phyloP scores from a whole-genome alignment of 2,888 invertebrate species.

The Cataglyphis rosenhaueri region DNA sequence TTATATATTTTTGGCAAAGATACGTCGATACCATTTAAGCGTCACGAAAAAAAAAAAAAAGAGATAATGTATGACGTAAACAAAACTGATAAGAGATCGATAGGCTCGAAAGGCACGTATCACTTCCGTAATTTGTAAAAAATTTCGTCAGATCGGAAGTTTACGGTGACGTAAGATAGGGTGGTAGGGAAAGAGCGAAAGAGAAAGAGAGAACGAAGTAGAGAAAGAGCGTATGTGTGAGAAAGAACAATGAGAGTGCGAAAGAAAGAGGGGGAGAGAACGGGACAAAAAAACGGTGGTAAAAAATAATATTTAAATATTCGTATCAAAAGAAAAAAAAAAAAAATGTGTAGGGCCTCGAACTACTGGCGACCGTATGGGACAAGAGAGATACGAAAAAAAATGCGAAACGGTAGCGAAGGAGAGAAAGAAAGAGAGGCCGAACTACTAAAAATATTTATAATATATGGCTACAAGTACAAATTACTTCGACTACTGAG shows the following conservation, averaged over 20 bases:
- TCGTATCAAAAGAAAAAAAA: conserved; percentile 84
- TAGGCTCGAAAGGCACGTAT: conserved; percentile 78
- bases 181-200: conserved; percentile 36
- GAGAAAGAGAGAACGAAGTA: conserved; percentile 37
- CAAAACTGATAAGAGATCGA: conserved; percentile 78
- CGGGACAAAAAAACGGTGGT: conserved; percentile 71
- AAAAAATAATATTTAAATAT: conserved; percentile 84
- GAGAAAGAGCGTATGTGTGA: conserved; percentile 15
- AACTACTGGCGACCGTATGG: conserved; percentile 82
- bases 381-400: conserved; percentile 70
- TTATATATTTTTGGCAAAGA: conserved; percentile 86
- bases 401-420: conserved; percentile 65
- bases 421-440: conserved; percentile 75
- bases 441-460: conserved; percentile 85
- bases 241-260: conserved; percentile 37
- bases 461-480: conserved; percentile 86
- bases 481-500: conserved; percentile 86
- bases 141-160: conserved; percentile 83
- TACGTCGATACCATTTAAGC: conserved; percentile 85
- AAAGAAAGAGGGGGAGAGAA: conserved; percentile 53
- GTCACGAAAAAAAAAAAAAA: conserved; percentile 75
- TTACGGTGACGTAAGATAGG: conserved; percentile 66
- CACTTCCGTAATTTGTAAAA: conserved; percentile 81
- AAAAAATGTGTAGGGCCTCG: conserved; percentile 84
- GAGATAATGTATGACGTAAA: conserved; percentile 59